Evolutionary conservation across 2,888 invertebrate genomes (phyloP).

Genomic region (Bellardia bayeri): DNA sequence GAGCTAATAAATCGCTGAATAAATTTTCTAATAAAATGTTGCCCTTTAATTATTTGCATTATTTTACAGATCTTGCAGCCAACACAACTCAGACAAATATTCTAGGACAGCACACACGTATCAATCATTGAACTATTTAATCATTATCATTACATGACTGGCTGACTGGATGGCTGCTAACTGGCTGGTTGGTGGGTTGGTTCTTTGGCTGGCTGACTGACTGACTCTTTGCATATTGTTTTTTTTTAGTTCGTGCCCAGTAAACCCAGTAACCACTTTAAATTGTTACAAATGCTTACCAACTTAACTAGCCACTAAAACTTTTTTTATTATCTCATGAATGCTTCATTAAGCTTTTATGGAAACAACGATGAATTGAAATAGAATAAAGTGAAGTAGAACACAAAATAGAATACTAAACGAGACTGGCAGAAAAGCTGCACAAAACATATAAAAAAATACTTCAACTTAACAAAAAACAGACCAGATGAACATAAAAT

Average conservation of each 20-base stretch:
- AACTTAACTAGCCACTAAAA: conserved; percentile 73
- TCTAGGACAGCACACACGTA: conserved; percentile 9
- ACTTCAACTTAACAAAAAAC: conserved; percentile 24
- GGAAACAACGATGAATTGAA: conserved; percentile 65
- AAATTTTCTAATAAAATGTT: background rate
- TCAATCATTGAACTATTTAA: conserved; percentile 63
- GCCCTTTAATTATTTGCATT: conserved; percentile 3
- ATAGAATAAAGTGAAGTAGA: conserved; percentile 27
- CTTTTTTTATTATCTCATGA: conserved; percentile 72
- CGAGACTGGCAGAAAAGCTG: conserved; percentile 18
- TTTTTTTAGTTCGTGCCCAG: conserved; percentile 44
- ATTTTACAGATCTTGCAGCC: background rate
- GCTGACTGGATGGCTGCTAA: conserved; percentile 12
- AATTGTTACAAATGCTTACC: conserved; percentile 71
- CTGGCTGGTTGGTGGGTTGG: background rate
- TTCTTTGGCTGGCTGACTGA: conserved; percentile 11
- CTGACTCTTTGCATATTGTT: conserved; percentile 39
- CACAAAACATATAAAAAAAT: conserved; percentile 4
- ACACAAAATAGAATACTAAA: conserved; percentile 51
- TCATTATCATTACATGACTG: conserved; percentile 65
- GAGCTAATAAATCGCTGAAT: too few species aligned
- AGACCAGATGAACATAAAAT: conserved; percentile 3
- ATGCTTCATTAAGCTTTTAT: conserved; percentile 73
- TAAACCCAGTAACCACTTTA: conserved; percentile 68
- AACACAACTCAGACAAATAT: background rate